Evolutionary conservation across 1,140 invertebrate genomes (phyloP), one percentile per base, ranked within the genome.

Genomic region (Drosophila novamexicana): DNA sequence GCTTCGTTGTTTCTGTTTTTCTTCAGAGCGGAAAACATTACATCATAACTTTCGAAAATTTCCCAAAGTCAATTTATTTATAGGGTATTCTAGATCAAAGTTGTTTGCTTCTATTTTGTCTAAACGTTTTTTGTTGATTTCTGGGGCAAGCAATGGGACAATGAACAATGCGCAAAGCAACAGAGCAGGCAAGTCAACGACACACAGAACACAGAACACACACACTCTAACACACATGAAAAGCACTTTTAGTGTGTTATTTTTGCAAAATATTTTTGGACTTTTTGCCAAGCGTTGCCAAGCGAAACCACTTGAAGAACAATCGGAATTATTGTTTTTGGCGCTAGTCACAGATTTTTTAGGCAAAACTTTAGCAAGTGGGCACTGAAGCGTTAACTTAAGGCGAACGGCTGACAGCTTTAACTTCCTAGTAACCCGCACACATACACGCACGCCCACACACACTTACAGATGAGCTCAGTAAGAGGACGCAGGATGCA

Each of bases 341-440:
- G 22, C 73, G 75, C 79, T 88, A 89, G 76, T 61, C 58, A 52
- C 73, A 89, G 84, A 86, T 86, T 89, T 80, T 79, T 69, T 40
- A 44, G 37, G 44, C 37, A 29, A 22, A 10, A 22, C 14, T 39
- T 52, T 29, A 6, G 32, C 34, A 47, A 34, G 40, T 7, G 8
- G 12, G 64, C 14, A 47, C 42, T 52, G 56, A 54, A 42, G 57
- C 47, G n/a, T 40, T 40, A 61, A 57, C 84, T 86, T 86, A 69
- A 75, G 70, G 75, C 47, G 14, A 56, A 10, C 32, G 9, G 34
- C 39, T 59, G 49, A 59, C 64, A 61, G 40, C 70, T 73, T 73
- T 68, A 73, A 68, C 64, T 68, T 49, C 49, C 36, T 42, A 56
- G n/a, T 65, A 49, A 69, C 47, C 16, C 2, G 14, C 29, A 44